phyloP scores from a whole-genome alignment of 2,888 invertebrate species.

The Oscheius sp. region DNA sequence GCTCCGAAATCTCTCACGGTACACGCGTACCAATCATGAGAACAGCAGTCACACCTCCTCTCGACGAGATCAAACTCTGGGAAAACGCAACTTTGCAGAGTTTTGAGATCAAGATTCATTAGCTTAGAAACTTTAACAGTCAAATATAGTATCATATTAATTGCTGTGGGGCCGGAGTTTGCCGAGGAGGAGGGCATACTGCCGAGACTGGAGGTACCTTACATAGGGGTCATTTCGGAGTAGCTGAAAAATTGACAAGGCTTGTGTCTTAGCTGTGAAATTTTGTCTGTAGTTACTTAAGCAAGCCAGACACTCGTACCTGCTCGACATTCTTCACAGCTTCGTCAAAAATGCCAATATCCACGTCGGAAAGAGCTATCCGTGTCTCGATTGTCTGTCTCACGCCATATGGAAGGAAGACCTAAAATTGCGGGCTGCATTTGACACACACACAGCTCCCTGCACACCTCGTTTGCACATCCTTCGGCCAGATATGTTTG shows the following conservation, averaged over 20 bases:
- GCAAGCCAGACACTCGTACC: slow-evolving; percentile 36
- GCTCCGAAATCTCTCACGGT: not conserved
- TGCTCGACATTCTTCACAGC: slow-evolving; percentile 72
- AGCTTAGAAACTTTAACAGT: not conserved
- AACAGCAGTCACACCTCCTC: not conserved
- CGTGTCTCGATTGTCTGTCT: slow-evolving; percentile 66
- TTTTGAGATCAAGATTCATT: not conserved
- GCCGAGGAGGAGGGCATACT: slow-evolving; percentile 62
- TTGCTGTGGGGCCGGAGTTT: slow-evolving; percentile 40
- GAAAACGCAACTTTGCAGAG: too few relatives aligned
- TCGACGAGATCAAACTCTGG: too few relatives aligned
- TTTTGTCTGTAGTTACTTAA: too few relatives aligned
- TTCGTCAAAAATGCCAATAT: slow-evolving; percentile 71
- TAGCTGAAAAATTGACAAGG: slow-evolving; percentile 21
- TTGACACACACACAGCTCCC: not conserved
- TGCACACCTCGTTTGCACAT: slow-evolving; percentile 62
- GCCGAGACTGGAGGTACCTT: slow-evolving; percentile 66
- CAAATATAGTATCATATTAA: not conserved
- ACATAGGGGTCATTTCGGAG: slow-evolving; percentile 71
- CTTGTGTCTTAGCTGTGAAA: not conserved
- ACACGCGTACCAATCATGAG: not conserved
- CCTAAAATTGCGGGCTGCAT: slow-evolving; percentile 42
- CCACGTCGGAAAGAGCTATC: slow-evolving; percentile 64
- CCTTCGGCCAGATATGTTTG: slow-evolving; percentile 70
- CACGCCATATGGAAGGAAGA: slow-evolving; percentile 70